Base-by-base conservation (phyloP, 2,888 invertebrate species). In the Agriotes lineatus region DNA sequence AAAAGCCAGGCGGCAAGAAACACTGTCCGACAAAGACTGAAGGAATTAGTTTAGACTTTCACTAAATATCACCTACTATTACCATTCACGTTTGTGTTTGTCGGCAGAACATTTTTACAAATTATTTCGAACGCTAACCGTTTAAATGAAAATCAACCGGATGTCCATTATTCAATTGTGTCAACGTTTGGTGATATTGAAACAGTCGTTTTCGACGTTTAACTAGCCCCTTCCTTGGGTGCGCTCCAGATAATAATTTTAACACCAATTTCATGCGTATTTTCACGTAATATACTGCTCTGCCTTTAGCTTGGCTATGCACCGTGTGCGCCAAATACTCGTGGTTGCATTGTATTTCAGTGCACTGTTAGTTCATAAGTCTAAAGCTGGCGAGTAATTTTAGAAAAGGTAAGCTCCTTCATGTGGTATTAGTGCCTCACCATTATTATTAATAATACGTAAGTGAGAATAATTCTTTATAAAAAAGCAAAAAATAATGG, bases 91-190 rank as follows among this genome's bases (percentile, higher is more conserved):
- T 19, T 35, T 54, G 33, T 54, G 35, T 54, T 35, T 35, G 18
- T 54, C 33, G 6, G 35, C 54, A 35, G 54, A 54, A 6, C 20
- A 50, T 50, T 30, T 50, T 25, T 14, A 50, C 50, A 54, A 33
- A 33, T 54, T 35, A 33, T 54, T 54, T 54, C 30, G 18, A 54
- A 14, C 7, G 22, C 35, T 10, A 35, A 12, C 18, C 16, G 33
- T 54, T 52, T 30, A 52, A 52, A 52, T 52, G 22, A 52, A 52
- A 52, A 52, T 30, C 6, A 52, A 12, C 52, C 52, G 52, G 52
- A 52, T 52, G 52, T 30, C 16, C 16, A 16, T 52, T 30, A 12
- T 16, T 52, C 52, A 30, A 52, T 52, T 52, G 52, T 52, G 52
- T 14, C 52, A 30, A 52, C 42, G 42, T 16, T 39, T 39, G 14